Percentiles rank a stretch among this genome's conserved stretches.
Conservation (phyloP, 2,797 vertebrate species). For the Synaphobranchus kaupii region DNA sequence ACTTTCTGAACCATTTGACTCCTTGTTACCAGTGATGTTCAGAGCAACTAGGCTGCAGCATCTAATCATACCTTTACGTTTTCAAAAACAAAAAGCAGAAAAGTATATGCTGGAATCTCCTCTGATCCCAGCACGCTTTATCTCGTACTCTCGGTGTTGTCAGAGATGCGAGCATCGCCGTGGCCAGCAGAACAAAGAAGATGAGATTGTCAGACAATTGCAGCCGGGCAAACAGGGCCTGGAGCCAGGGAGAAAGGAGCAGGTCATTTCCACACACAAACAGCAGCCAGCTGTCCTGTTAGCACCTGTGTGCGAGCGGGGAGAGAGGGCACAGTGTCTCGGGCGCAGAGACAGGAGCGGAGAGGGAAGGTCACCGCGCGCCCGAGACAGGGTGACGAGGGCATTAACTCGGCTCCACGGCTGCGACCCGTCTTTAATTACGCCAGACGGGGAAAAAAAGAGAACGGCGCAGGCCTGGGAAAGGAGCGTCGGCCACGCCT, state of each 20-base stretch:
- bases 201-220: slow-evolving; percentile 34
- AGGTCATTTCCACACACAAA: slow-evolving; percentile 39
- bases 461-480: not conserved
- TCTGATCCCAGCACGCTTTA: not conserved
- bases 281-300: slow-evolving; percentile 52
- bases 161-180: not conserved
- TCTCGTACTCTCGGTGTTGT: not conserved
- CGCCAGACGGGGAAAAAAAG: slow-evolving; percentile 30
- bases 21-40: not conserved
- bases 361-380: slow-evolving; percentile 57
- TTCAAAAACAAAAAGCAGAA: not conserved
- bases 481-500: not conserved
- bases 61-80: not conserved
- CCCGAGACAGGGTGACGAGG: slow-evolving; percentile 75
- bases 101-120: not conserved
- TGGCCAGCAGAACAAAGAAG: slow-evolving; percentile 20
- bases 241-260: slow-evolving; percentile 45
- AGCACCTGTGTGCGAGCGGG: slow-evolving; percentile 61
- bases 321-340: slow-evolving; percentile 16
- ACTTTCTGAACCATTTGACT: not conserved
- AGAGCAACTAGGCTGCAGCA: not conserved
- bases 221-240: slow-evolving; percentile 42
- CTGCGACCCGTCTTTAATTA: slow-evolving; percentile 72
- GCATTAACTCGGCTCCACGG: slow-evolving; percentile 70
- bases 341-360: not conserved